Evolutionary conservation across 2,797 vertebrate species (phyloP).

Genomic region (Ambastaia sidthimunki): DNA sequence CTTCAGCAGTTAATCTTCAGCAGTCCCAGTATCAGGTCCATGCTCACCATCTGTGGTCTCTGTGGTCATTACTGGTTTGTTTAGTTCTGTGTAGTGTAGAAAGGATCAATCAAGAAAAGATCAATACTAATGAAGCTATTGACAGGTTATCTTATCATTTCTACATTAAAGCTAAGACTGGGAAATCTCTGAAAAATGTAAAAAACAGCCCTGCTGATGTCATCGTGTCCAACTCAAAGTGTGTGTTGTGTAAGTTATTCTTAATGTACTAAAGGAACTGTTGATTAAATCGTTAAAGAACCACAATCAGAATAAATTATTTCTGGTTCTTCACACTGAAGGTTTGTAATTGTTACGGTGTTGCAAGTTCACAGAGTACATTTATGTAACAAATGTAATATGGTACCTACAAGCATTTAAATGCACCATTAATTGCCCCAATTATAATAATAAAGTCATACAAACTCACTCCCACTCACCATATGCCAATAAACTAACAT

Average conservation of each 20-base stretch:
- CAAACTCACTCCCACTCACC: slow-evolving; percentile 4
- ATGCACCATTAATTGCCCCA: not conserved
- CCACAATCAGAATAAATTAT: not conserved
- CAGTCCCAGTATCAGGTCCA: not conserved
- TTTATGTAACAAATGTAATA: not conserved
- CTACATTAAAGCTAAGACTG: not conserved
- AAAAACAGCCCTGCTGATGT: no score
- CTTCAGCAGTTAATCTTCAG: not conserved
- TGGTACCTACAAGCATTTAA: not conserved
- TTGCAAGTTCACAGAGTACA: not conserved
- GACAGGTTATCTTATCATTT: slow-evolving; percentile 26
- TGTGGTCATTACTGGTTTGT: not conserved
- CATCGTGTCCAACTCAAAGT: no score
- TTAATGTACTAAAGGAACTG: not conserved
- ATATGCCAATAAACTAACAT: not conserved
- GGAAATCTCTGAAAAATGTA: no score
- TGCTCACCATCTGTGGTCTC: not conserved
- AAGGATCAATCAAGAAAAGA: not conserved
- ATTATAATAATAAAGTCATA: slow-evolving; percentile 5
- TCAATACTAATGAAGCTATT: slow-evolving; percentile 30
- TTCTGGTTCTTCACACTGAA: not conserved
- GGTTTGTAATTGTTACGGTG: not conserved
- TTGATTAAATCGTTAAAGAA: not conserved
- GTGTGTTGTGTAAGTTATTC: not conserved
- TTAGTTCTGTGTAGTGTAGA: not conserved